phyloP scores from a whole-genome alignment of 2,113 vertebrate genomes.

The Scytalopus superciliaris region DNA sequence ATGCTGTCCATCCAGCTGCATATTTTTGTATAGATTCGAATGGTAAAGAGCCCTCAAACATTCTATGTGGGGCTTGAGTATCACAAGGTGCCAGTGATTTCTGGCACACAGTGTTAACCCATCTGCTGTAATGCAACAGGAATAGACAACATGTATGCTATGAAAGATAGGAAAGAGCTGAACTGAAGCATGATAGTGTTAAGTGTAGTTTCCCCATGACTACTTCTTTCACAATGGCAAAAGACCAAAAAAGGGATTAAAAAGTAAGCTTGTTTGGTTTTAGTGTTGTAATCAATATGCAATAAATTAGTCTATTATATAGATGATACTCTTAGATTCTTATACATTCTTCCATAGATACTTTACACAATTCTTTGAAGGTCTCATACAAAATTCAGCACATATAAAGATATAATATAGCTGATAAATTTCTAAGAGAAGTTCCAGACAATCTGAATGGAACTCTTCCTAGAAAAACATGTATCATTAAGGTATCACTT shows the following conservation, averaged over 20 bases:
- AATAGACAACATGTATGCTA: neutral
- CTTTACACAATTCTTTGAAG: neutral
- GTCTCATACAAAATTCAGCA: neutral
- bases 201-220: neutral
- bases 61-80: neutral
- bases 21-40: neutral
- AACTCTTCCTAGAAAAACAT: neutral
- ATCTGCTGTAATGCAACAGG: neutral
- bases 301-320: neutral
- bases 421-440: neutral
- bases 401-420: neutral
- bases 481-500: neutral
- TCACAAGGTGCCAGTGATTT: neutral
- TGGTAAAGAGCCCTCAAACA: neutral
- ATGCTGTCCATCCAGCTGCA: neutral
- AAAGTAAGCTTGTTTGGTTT: neutral
- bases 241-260: neutral
- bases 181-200: neutral
- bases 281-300: neutral
- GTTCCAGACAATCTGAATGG: neutral
- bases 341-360: neutral
- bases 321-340: neutral
- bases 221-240: neutral
- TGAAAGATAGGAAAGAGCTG: neutral
- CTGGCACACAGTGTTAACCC: neutral